A percentile compares a stretch with the other conserved stretches of the same genome.
These are phyloP conservation scores for Macrochelys suwanniensis DNA, from an alignment of 2,797 vertebrate species.

Conservation along the genomic window DNA sequence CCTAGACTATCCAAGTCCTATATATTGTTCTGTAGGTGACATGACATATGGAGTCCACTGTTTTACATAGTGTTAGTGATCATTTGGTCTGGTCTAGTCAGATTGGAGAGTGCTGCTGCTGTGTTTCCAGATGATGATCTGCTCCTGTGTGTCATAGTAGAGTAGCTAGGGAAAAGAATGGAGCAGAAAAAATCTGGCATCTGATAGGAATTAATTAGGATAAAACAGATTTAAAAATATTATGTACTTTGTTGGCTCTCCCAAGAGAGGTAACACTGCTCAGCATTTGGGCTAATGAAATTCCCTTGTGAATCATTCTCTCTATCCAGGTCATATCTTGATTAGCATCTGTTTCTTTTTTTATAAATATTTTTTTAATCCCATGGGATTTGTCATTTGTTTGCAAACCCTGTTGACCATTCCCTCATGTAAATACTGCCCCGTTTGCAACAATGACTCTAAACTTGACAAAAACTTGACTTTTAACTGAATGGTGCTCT, in stretches of 20 bases:
- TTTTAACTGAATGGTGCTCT: background rate
- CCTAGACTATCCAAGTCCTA: background rate
- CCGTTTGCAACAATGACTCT: conserved; percentile 5
- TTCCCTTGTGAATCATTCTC: conserved; percentile 63
- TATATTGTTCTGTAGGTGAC: background rate
- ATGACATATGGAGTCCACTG: background rate
- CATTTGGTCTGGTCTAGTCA: background rate
- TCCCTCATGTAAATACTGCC: background rate
- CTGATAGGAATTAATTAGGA: background rate
- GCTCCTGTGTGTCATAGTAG: background rate
- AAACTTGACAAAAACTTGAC: conserved; percentile 41
- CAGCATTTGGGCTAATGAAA: conserved; percentile 33
- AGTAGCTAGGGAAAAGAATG: background rate
- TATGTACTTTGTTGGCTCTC: conserved; percentile 35
- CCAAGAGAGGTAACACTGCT: conserved; percentile 27
- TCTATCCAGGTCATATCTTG: conserved; percentile 62
- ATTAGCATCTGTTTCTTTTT: conserved; percentile 71
- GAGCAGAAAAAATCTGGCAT: background rate
- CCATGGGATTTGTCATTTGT: conserved; percentile 42
- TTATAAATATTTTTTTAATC: conserved; percentile 68
- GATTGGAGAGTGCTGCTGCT: background rate
- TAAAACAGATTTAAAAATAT: background rate
- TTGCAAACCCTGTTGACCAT: conserved; percentile 12
- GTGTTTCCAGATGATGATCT: conserved; percentile 4
- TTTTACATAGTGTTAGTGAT: conserved; percentile 8